Percentiles rank a stretch among this genome's conserved stretches.
phyloP scores from a whole-genome alignment of 2,888 invertebrate genomes.

The Tanypteryx hageni region DNA sequence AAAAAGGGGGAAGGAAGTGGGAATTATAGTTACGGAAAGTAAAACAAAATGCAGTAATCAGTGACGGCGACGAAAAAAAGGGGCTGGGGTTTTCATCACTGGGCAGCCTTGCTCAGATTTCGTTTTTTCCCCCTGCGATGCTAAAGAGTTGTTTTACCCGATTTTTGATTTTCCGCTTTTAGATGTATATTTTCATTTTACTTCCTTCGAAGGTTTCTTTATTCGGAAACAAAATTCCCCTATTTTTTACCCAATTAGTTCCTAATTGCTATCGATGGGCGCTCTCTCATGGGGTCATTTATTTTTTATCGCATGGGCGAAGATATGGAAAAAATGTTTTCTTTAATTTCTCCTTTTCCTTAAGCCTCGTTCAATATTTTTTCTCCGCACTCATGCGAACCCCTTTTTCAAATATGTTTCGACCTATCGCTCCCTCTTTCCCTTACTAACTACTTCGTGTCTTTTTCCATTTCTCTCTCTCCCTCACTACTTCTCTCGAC shows the following conservation, averaged over 20 bases:
- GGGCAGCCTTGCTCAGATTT: too few relatives aligned
- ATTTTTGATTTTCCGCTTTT: too few relatives aligned
- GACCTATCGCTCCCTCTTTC: neutral
- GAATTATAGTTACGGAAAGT: too few relatives aligned
- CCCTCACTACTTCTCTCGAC: neutral
- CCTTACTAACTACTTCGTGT: neutral
- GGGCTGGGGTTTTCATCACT: too few relatives aligned
- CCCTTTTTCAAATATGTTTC: neutral
- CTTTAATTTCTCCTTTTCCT: constrained; percentile 33
- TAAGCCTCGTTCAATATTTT: constrained; percentile 13
- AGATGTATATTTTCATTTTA: neutral
- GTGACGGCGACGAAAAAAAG: too few relatives aligned
- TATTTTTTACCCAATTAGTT: neutral
- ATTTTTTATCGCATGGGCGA: neutral
- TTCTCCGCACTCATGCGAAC: neutral
- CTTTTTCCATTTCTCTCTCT: constrained; percentile 24
- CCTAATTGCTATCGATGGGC: neutral
- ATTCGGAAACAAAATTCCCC: neutral
- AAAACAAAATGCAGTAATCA: too few relatives aligned
- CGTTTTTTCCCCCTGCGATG: too few relatives aligned
- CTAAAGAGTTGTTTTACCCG: too few relatives aligned
- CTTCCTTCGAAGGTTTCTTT: neutral
- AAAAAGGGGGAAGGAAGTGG: neutral
- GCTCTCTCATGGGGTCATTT: neutral
- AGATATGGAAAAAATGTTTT: constrained; percentile 21